Percentiles rank a stretch among this genome's conserved stretches.
Conservation (phyloP, 2,797 vertebrate genomes). For the Epinephelus awoara region DNA sequence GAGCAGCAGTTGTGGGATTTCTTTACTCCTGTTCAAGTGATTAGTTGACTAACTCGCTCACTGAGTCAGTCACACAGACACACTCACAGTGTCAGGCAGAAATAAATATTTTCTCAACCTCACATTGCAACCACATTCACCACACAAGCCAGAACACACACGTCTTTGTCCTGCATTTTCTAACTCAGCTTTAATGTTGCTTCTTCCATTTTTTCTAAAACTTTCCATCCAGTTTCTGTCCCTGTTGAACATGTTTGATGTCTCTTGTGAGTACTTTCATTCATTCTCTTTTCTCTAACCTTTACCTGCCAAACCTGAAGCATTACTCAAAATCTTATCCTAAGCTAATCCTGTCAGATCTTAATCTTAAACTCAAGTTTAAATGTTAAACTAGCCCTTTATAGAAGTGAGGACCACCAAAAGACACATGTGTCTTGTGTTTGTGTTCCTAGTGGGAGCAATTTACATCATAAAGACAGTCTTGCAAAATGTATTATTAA, state of each 20-base stretch:
- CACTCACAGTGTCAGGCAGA: slow-evolving; percentile 4
- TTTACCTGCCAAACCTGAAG: neutral
- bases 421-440: neutral
- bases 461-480: slow-evolving; percentile 17
- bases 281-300: slow-evolving; percentile 2
- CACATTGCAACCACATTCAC: slow-evolving; percentile 35
- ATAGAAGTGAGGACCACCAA: neutral
- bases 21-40: neutral
- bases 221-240: slow-evolving; percentile 24
- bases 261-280: slow-evolving; percentile 27
- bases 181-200: slow-evolving; percentile 22
- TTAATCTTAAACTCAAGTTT: slow-evolving; percentile 8
- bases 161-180: slow-evolving; percentile 51
- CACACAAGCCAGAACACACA: slow-evolving; percentile 51
- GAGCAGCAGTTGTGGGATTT: neutral
- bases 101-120: slow-evolving; percentile 52
- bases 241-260: slow-evolving; percentile 6
- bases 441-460: neutral
- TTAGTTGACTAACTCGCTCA: neutral
- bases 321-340: neutral
- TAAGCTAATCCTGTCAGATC: neutral
- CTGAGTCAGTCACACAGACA: neutral
- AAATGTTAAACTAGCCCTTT: neutral
- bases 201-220: slow-evolving; percentile 14
- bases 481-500: slow-evolving; percentile 25